phyloP scores from a whole-genome alignment of 2,113 vertebrate genomes.

The Felis chaus region DNA sequence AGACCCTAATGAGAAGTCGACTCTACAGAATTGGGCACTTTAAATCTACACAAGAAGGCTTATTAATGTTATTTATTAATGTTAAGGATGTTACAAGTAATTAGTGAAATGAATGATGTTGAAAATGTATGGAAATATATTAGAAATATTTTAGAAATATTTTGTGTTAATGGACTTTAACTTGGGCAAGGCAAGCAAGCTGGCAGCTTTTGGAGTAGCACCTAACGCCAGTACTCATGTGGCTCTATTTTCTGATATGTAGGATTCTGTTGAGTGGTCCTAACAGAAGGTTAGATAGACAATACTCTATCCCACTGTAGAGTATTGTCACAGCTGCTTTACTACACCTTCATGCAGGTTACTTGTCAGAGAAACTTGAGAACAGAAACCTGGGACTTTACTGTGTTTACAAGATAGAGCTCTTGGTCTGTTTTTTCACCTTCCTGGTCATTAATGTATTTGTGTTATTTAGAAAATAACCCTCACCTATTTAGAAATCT shows the following conservation, averaged over 20 bases:
- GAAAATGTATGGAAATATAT: neutral
- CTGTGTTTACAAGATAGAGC: neutral
- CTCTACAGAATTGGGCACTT: neutral
- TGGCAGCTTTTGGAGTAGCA: neutral
- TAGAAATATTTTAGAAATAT: neutral
- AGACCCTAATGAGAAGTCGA: neutral
- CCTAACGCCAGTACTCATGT: neutral
- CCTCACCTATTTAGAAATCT: neutral
- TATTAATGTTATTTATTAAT: neutral
- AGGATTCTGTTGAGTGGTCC: neutral
- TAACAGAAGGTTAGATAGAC: neutral
- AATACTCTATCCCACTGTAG: neutral
- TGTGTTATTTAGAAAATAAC: neutral
- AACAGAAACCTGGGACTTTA: neutral
- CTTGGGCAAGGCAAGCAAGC: neutral
- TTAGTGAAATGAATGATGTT: neutral
- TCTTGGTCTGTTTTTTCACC: neutral
- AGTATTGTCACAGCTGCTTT: neutral
- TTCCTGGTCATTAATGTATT: neutral
- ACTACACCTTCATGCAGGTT: neutral
- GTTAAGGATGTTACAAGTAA: neutral
- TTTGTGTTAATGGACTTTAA: neutral
- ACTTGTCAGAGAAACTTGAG: neutral
- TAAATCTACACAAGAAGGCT: neutral
- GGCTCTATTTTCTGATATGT: neutral